A percentile compares a stretch with the other conserved stretches of the same genome.
Conservation (phyloP, 2,113 vertebrate species). For the Anhinga anhinga region DNA sequence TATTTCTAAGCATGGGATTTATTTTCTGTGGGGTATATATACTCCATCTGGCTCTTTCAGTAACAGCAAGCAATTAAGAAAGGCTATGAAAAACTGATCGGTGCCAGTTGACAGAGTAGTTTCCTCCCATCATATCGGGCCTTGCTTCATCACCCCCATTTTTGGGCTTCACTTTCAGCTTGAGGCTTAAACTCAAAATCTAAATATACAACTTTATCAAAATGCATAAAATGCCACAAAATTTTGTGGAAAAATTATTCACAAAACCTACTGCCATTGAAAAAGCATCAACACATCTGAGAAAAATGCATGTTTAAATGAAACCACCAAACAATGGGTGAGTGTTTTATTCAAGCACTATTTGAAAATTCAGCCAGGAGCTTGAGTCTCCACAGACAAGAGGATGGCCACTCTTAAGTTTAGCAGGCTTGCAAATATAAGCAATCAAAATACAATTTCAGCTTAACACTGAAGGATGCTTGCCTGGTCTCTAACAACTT, state of each 20-base stretch:
- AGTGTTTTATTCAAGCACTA: background rate
- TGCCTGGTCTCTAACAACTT: background rate
- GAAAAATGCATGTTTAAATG: background rate
- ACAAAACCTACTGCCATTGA: background rate
- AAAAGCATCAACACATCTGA: background rate
- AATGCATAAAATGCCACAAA: background rate
- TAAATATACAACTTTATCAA: background rate
- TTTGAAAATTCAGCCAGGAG: background rate
- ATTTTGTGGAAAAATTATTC: background rate
- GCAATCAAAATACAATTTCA: background rate
- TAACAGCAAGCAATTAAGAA: slow-evolving; percentile 18
- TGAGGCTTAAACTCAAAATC: background rate
- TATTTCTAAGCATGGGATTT: background rate
- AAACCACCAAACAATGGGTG: background rate
- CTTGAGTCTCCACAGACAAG: background rate
- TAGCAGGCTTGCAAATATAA: background rate
- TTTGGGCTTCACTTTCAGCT: background rate
- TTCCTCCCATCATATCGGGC: background rate
- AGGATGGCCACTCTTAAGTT: background rate
- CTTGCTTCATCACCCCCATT: background rate
- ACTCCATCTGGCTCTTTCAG: background rate
- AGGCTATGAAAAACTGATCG: background rate
- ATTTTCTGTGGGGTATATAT: background rate
- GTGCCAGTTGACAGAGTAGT: background rate
- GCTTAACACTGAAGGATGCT: background rate